Conservation (phyloP, 2,113 vertebrate species). For the Dascyllus trimaculatus region DNA sequence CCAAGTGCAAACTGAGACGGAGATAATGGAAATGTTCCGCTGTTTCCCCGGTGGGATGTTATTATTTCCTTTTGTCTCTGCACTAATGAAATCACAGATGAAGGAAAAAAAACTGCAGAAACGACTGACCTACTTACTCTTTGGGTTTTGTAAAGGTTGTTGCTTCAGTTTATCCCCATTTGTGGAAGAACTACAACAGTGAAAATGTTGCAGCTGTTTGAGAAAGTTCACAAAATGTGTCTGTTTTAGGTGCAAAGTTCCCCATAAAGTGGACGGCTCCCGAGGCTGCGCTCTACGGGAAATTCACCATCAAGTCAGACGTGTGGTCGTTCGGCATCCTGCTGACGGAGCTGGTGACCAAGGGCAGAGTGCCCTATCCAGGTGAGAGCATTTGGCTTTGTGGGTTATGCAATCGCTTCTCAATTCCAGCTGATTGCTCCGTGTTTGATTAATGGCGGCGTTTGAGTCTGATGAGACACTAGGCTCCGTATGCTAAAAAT, state of each 20-base stretch:
- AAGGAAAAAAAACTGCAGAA: constrained; percentile 19
- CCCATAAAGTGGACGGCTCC: constrained; percentile 99
- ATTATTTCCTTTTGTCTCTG: constrained; percentile 29
- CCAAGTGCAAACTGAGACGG: constrained; percentile 26
- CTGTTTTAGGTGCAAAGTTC: constrained; percentile 93
- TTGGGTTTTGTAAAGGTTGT: constrained; percentile 8
- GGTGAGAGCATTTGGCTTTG: constrained; percentile 83
- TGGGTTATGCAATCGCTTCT: constrained; percentile 15
- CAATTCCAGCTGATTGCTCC: constrained; percentile 11
- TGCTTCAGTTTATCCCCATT: background rate
- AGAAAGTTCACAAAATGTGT: background rate
- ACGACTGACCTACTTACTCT: constrained; percentile 56
- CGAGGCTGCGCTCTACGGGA: constrained; percentile 95
- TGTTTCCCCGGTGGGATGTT: constrained; percentile 34
- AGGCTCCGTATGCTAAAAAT: constrained; percentile 34
- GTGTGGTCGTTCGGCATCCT: constrained; percentile 99
- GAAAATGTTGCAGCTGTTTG: background rate
- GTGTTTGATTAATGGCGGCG: constrained; percentile 18
- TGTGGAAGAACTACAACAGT: constrained; percentile 3
- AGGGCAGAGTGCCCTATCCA: constrained; percentile 99
- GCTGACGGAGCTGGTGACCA: constrained; percentile 98
- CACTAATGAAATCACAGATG: constrained; percentile 48
- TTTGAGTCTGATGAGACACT: background rate
- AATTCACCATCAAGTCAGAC: constrained; percentile 99
- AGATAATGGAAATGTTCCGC: constrained; percentile 54